Evolutionary conservation across 2,797 vertebrate genomes (phyloP).

Genomic region (Anguilla marmorata): DNA sequence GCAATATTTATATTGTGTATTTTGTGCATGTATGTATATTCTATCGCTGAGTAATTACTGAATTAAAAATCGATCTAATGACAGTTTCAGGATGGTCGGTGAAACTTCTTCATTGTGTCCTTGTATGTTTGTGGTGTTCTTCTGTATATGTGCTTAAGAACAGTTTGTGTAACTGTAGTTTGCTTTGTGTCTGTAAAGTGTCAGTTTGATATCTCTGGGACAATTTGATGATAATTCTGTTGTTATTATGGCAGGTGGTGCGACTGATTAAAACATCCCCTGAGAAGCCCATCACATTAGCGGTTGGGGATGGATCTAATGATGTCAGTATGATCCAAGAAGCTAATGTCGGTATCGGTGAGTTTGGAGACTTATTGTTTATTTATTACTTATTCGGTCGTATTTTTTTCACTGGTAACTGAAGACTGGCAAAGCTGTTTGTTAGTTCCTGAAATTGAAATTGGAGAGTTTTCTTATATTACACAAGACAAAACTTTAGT

Average conservation of each 20-base stretch:
- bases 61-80: too few relatives aligned
- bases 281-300: slow-evolving; percentile 95
- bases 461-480: too few relatives aligned
- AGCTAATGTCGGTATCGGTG: slow-evolving; percentile 97
- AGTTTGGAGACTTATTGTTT: slow-evolving; percentile 33
- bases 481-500: too few relatives aligned
- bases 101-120: too few relatives aligned
- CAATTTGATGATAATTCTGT: neutral
- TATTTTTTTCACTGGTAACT: neutral
- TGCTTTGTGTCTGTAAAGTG: neutral
- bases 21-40: too few relatives aligned
- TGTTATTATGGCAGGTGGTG: slow-evolving; percentile 79
- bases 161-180: neutral
- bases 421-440: neutral
- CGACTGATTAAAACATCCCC: slow-evolving; percentile 93
- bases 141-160: neutral
- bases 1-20: too few relatives aligned
- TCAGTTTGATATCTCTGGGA: neutral
- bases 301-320: slow-evolving; percentile 94
- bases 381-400: neutral
- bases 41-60: too few relatives aligned
- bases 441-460: neutral
- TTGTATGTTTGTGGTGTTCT: too few relatives aligned
- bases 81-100: too few relatives aligned
- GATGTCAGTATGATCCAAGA: slow-evolving; percentile 99